These are phyloP conservation scores for Gonatopus flavifemur DNA, from an alignment of 1,140 invertebrate genomes.

Conservation along the genomic window DNA sequence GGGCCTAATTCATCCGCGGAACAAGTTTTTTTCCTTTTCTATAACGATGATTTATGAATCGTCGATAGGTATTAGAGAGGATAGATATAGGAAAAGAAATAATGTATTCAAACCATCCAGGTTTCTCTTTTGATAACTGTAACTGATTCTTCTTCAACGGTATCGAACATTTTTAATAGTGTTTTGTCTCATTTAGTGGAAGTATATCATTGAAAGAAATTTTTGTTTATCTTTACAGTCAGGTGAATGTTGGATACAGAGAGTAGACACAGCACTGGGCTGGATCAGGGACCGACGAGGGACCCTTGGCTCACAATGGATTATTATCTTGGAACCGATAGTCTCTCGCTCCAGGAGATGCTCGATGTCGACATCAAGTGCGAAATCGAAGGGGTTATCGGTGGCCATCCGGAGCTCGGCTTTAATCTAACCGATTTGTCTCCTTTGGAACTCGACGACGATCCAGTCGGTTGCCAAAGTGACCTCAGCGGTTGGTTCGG, in stretches of 20 bases:
- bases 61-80: too few relatives aligned
- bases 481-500: constrained; percentile 61
- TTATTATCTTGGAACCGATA: constrained; percentile 60
- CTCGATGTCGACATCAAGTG: constrained; percentile 80
- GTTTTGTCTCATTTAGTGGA: background rate
- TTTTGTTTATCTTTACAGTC: constrained; percentile 49
- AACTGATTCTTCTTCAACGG: too few relatives aligned
- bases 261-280: constrained; percentile 51
- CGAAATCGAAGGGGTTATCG: constrained; percentile 76
- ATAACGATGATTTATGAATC: too few relatives aligned
- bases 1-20: too few relatives aligned
- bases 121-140: too few relatives aligned
- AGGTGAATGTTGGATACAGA: constrained; percentile 57
- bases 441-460: constrained; percentile 67
- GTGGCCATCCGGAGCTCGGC: constrained; percentile 57
- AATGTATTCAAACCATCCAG: too few relatives aligned
- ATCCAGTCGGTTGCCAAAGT: constrained; percentile 61
- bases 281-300: constrained; percentile 54
- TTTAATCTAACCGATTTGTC: constrained; percentile 69
- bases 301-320: constrained; percentile 61
- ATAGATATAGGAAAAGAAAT: too few relatives aligned
- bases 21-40: too few relatives aligned
- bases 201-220: background rate
- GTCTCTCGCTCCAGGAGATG: constrained; percentile 73
- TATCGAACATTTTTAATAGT: too few relatives aligned